phyloP scores from a whole-genome alignment of 1,140 invertebrate genomes.

The Euglossa dilemma region DNA sequence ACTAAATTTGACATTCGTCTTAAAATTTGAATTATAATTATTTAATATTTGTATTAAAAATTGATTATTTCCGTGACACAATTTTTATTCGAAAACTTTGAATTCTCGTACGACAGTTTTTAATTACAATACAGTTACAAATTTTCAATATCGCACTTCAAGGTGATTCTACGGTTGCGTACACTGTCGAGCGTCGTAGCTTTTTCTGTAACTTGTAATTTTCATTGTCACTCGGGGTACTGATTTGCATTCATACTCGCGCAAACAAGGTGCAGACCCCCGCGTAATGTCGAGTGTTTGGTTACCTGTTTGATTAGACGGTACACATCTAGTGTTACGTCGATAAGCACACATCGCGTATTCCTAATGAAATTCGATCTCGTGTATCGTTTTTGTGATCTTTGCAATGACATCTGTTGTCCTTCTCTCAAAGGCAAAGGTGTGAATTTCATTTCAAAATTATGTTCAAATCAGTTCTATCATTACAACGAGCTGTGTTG shows the following conservation, averaged over 20 bases:
- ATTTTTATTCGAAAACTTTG: no score
- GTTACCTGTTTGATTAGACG: constrained; percentile 59
- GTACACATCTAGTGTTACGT: constrained; percentile 49
- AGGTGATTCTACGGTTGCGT: background rate
- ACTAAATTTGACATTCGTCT: no score
- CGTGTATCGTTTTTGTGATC: constrained; percentile 40
- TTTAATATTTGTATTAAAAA: no score
- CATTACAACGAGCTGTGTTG: background rate
- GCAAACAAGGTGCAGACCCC: constrained; percentile 46
- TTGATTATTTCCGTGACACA: no score
- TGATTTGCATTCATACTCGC: constrained; percentile 19
- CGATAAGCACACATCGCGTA: constrained; percentile 50
- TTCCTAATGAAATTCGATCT: constrained; percentile 49
- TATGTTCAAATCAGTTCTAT: background rate
- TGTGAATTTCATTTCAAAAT: constrained; percentile 34
- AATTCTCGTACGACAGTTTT: no score
- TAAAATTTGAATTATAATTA: no score
- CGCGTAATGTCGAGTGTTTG: constrained; percentile 44
- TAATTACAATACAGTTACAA: no score
- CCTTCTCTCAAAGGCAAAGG: constrained; percentile 49
- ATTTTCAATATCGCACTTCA: no score
- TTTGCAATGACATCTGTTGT: constrained; percentile 8
- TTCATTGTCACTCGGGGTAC: background rate
- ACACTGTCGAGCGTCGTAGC: no score
- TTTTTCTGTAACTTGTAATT: background rate